Percentiles rank a stretch among this genome's conserved stretches.
Conservation (phyloP, 2,113 vertebrate genomes). For the Hippocampus mohnikei region DNA sequence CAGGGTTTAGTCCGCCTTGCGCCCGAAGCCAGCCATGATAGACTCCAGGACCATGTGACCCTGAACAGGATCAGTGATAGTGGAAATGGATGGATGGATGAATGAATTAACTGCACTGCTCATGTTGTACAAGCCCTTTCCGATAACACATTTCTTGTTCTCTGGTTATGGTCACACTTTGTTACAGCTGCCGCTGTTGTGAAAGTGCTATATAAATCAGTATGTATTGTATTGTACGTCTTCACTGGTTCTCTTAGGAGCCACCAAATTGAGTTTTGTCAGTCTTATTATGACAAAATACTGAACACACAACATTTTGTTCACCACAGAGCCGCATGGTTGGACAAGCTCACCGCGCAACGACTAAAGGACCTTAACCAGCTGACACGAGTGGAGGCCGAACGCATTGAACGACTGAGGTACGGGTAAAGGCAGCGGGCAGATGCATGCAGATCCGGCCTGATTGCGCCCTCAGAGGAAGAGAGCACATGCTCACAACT, state of each 20-base stretch:
- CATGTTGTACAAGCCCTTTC: too few relatives aligned
- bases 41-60: too few relatives aligned
- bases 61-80: too few relatives aligned
- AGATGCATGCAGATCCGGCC: neutral
- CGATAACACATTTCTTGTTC: too few relatives aligned
- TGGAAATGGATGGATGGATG: too few relatives aligned
- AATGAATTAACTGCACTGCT: too few relatives aligned
- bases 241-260: neutral
- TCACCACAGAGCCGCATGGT: slow-evolving; percentile 63
- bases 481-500: neutral
- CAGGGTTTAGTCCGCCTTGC: too few relatives aligned
- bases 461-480: neutral
- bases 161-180: too few relatives aligned
- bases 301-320: slow-evolving; percentile 20
- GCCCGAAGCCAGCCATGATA: too few relatives aligned
- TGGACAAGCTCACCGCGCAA: slow-evolving; percentile 61
- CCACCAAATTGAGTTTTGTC: slow-evolving; percentile 14
- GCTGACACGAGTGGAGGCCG: slow-evolving; percentile 57
- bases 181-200: too few relatives aligned
- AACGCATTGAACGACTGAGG: slow-evolving; percentile 59
- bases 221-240: too few relatives aligned
- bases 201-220: too few relatives aligned
- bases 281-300: slow-evolving; percentile 28
- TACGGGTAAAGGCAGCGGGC: slow-evolving; percentile 23
- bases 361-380: slow-evolving; percentile 58